Base-by-base conservation (phyloP, 92 coral and sea anemone species). In the Umimayanthus chanpuru region DNA sequence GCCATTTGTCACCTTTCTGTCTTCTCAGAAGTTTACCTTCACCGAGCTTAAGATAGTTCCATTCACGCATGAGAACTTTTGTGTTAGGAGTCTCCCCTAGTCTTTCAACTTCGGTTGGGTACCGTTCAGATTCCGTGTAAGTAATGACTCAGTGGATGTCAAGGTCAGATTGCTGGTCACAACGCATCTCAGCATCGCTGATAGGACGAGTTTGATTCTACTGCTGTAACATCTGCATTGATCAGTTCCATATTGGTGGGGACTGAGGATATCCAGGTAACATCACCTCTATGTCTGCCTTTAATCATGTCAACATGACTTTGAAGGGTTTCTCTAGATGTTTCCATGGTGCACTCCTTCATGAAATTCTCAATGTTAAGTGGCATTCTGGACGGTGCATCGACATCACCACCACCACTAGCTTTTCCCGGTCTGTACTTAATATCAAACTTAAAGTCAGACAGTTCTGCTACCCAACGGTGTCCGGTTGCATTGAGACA, bases 391-490 rank as follows among this genome's bases (percentile, higher is more conserved):
- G 91, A 81, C 16, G 76, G 73, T 38, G 75, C 89, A 86, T 86
- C 67, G 23, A 70, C 68, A 30, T 80, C 85, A 40, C 88, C 68
- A 30, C 56, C 85, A 40, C 88, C 88, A 83, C 72, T 82, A 7
- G 91, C 26, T 73, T 47, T 82, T 38, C 88, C 91, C 23, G 88
- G 91, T 56, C 88, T 44, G 82, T 88, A 88, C 28, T 81, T 81
- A 49, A 88, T 88, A 79, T 80, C 81, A 72, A 86, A 86, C 20
- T 75, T 29, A 71, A 78, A 44, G 81, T 78, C 38, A 15, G 81
- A 47, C 81, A 78, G 53, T 75, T 86, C 75, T 29, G 74, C 83
- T 44, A 75, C 74, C 75, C 84, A 86, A 9, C 70, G 83, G 49
- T 86, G 82, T 6, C 89, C 75, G 20, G 83, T 76, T 77, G 81